Conservation (phyloP, 2,888 invertebrate species). For the Protodeltote pygarga region DNA sequence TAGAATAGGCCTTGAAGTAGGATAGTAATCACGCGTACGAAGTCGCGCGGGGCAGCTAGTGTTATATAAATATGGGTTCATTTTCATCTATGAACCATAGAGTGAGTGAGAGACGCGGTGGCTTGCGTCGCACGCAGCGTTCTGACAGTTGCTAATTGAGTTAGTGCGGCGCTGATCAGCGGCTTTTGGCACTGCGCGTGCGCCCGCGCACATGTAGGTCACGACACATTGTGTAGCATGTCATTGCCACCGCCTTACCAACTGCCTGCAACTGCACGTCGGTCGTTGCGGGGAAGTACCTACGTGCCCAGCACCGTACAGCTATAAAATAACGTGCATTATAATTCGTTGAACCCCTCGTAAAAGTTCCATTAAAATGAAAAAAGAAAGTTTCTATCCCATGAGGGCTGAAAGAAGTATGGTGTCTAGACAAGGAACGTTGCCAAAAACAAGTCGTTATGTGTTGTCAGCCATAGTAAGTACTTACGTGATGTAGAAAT, state of each 20-base stretch:
- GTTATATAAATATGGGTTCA: too few relatives aligned
- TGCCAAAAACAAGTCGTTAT: slow-evolving; percentile 21
- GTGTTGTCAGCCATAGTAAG: neutral
- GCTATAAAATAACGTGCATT: too few relatives aligned
- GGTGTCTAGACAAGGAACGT: slow-evolving; percentile 28
- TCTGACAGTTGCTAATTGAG: slow-evolving; percentile 60
- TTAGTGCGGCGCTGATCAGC: slow-evolving; percentile 49
- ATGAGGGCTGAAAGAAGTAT: neutral
- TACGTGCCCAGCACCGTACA: slow-evolving; percentile 3
- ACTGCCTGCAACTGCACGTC: neutral
- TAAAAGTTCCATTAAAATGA: slow-evolving; percentile 4
- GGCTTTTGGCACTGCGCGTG: slow-evolving; percentile 45
- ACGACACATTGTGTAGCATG: slow-evolving; percentile 44
- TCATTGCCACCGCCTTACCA: slow-evolving; percentile 45
- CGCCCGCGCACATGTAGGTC: slow-evolving; percentile 58
- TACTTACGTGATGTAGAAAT: neutral
- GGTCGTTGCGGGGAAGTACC: neutral
- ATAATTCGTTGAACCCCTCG: too few relatives aligned
- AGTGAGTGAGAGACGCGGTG: neutral
- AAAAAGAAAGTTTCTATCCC: slow-evolving; percentile 8
- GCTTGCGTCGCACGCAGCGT: slow-evolving; percentile 41
- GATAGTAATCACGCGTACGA: too few relatives aligned
- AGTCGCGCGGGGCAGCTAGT: too few relatives aligned
- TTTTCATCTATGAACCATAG: neutral
- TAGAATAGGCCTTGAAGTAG: too few relatives aligned